phyloP scores from a whole-genome alignment of 2,113 vertebrate species.

The Chloropsis hardwickii region DNA sequence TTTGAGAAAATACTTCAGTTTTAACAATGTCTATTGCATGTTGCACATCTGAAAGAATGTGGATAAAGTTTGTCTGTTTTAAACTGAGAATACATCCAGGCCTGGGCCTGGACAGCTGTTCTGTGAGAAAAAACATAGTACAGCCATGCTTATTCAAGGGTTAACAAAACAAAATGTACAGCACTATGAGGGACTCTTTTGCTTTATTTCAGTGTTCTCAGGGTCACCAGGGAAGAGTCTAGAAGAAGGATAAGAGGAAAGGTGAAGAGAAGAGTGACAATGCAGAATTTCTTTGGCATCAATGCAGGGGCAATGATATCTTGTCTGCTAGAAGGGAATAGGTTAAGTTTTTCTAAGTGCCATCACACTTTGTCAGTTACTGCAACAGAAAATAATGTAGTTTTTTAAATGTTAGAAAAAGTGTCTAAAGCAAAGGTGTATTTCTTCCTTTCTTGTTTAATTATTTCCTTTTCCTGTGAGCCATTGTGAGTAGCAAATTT shows the following conservation, averaged over 20 bases:
- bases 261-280: neutral
- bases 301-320: neutral
- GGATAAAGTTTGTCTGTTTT: neutral
- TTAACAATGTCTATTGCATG: neutral
- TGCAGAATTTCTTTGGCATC: neutral
- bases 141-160: neutral
- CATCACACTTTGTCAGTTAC: neutral
- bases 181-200: neutral
- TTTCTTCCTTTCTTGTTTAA: conserved; percentile 7
- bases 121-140: neutral
- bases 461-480: conserved; percentile 13
- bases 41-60: neutral
- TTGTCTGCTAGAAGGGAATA: neutral
- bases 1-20: neutral
- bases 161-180: neutral
- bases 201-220: neutral
- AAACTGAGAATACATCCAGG: neutral
- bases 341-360: neutral
- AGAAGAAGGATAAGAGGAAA: neutral
- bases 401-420: neutral
- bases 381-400: neutral
- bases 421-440: neutral
- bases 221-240: neutral
- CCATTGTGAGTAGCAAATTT: neutral
- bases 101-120: neutral